A percentile compares a stretch with the other conserved stretches of the same genome.
Conservation (phyloP, 2,797 vertebrate species). For the Poecilia picta region DNA sequence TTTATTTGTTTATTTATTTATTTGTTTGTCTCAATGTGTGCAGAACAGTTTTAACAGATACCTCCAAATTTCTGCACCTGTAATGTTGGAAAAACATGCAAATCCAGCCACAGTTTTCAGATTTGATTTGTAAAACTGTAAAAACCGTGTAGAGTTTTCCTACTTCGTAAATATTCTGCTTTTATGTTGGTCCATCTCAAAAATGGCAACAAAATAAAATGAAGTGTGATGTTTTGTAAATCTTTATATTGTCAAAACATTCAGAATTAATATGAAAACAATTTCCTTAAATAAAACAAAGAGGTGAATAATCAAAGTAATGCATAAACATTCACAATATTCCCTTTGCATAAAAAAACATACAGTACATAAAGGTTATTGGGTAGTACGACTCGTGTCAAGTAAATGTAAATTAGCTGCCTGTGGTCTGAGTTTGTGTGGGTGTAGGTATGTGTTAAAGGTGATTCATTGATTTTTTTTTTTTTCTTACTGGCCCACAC, state of each 20-base stretch:
- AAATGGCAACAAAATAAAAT: background rate
- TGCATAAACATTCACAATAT: background rate
- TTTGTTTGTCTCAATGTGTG: background rate
- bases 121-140: background rate
- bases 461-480: constrained; percentile 37
- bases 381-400: constrained; percentile 5
- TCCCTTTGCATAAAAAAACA: background rate
- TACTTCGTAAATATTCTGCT: background rate
- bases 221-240: background rate
- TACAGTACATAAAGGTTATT: background rate
- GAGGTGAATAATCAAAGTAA: background rate
- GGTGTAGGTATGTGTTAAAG: constrained; percentile 31
- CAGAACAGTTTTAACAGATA: background rate
- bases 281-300: background rate
- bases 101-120: background rate
- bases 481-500: constrained; percentile 25
- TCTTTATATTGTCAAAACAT: background rate
- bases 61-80: background rate
- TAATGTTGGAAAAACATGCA: background rate
- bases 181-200: background rate
- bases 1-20: background rate
- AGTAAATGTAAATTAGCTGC: constrained; percentile 22
- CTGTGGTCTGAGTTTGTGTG: constrained; percentile 13
- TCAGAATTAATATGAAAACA: background rate
- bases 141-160: background rate